phyloP scores from a whole-genome alignment of 2,797 vertebrate species.

The Columba guinea region DNA sequence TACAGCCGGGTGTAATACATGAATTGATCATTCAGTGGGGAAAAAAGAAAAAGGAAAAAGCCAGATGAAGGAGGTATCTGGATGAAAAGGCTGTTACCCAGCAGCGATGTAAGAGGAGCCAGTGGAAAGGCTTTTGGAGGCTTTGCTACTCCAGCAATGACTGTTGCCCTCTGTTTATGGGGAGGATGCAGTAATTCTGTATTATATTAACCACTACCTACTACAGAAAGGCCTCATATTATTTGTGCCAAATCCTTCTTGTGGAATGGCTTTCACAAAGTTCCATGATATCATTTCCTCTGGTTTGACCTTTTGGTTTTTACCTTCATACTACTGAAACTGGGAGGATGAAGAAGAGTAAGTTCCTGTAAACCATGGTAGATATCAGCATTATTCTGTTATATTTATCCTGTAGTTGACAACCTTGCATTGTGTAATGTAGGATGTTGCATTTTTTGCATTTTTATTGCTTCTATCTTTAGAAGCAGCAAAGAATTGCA shows the following conservation, averaged over 20 bases:
- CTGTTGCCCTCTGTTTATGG: background rate
- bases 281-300: background rate
- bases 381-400: background rate
- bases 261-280: background rate
- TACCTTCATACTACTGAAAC: background rate
- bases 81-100: background rate
- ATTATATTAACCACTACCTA: too few species aligned
- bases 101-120: background rate
- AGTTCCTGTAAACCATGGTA: background rate
- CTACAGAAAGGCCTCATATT: background rate
- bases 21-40: background rate
- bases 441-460: background rate
- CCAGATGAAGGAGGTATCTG: background rate
- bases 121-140: background rate
- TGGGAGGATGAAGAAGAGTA: background rate
- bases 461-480: constrained; percentile 15
- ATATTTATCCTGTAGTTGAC: background rate
- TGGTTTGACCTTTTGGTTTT: background rate
- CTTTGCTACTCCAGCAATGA: background rate
- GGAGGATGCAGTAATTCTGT: background rate
- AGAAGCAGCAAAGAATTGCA: background rate
- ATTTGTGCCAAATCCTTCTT: background rate
- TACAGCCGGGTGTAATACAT: background rate
- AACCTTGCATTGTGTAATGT: background rate
- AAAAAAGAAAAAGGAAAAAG: too few species aligned